Base-by-base conservation (phyloP, 1,140 invertebrate species). In the Drosophila asahinai region DNA sequence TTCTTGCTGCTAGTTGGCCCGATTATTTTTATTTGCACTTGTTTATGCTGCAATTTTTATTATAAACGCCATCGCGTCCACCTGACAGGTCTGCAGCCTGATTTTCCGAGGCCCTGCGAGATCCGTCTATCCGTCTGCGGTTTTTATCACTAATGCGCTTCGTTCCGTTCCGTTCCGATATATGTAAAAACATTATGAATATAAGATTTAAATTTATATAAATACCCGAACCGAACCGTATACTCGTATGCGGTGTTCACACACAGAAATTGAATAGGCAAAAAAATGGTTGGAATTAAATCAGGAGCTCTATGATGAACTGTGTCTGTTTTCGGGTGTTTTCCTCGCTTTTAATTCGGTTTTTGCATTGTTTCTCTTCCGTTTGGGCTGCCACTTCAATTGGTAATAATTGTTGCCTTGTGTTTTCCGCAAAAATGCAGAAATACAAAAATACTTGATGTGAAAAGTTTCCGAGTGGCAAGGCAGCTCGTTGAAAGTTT, bases 31-130 rank as follows among this genome's bases (percentile, higher is more conserved):
- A 78, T 78, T 78, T 78, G 74, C 64, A 70, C 75, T 78, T 78
- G 75, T 78, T 78, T 78, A 78, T 78, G 64, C 74, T 78, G 75
- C 75, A 78, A 77, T 78, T 78, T 77, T 78, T 78, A 78, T 78
- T 77, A 77, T 68, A 78, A 77, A 78, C 75, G 74, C 57, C 75
- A 70, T 22, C 58, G 49, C 55, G 40, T 77, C 61, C 52, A 30
- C 48, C 62, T 54, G 71, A 25, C 57, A 27, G 19, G 17, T 38
- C 17, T 55, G n/a, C 22, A 63, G 61, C 22, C 42, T 22, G 43
- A 36, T 22, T 57, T 42, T 63, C 15, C 27, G 22, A 5, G 33
- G 9, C 43, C 42, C 64, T 27, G 42, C 30, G 12, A 62, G 75
- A 78, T 78, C 75, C 66, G 75, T 78, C 74, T 78, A 78, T 78